phyloP scores from a whole-genome alignment of 2,888 invertebrate species.

The Gari tellinella region DNA sequence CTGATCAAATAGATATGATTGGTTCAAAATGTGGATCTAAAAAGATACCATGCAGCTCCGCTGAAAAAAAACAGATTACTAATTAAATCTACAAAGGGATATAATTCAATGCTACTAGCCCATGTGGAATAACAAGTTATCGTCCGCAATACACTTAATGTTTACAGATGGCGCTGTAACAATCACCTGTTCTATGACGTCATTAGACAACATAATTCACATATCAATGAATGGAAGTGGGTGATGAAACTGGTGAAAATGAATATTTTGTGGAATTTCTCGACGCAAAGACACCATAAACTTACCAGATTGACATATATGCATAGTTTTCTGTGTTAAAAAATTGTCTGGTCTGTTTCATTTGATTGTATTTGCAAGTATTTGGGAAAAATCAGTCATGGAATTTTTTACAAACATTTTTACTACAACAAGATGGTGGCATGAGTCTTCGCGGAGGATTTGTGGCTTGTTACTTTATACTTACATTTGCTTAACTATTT shows the following conservation, averaged over 20 bases:
- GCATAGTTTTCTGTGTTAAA: neutral
- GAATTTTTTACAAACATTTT: constrained; percentile 40
- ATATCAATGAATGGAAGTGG: constrained; percentile 49
- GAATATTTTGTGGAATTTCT: constrained; percentile 25
- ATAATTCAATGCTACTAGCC: no score
- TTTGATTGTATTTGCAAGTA: no score
- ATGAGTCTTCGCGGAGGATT: neutral
- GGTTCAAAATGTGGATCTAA: no score
- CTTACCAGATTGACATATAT: constrained; percentile 7
- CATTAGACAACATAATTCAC: constrained; percentile 35
- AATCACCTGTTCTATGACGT: constrained; percentile 60
- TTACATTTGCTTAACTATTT: neutral
- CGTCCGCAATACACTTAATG: constrained; percentile 2
- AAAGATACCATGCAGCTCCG: no score
- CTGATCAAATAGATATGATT: no score
- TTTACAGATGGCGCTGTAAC: constrained; percentile 39
- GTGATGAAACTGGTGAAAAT: constrained; percentile 25
- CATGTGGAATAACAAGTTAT: no score
- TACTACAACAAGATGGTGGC: constrained; percentile 52
- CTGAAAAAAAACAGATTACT: no score
- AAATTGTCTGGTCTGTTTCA: neutral
- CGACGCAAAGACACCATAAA: neutral
- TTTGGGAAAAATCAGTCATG: constrained; percentile 9
- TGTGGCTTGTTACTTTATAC: no score
- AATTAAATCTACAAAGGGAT: no score